Percentiles rank a stretch among this genome's conserved stretches.
Conservation (phyloP, 2,888 invertebrate species). For the Sinohyriopsis cumingii region DNA sequence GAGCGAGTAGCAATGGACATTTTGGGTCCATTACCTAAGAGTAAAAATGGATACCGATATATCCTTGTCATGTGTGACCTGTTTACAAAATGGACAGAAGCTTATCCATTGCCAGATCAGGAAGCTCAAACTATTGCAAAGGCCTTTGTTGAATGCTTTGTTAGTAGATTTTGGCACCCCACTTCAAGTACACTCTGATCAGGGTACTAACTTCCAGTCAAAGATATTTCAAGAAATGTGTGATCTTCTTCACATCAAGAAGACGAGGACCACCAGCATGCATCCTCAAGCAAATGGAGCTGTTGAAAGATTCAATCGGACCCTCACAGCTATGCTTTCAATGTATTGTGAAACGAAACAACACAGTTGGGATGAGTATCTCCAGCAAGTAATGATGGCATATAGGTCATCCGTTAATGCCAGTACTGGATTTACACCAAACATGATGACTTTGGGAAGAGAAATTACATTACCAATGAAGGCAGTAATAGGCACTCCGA, state of each 20-base stretch:
- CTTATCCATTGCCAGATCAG: slow-evolving; percentile 10
- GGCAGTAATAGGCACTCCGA: too few relatives aligned
- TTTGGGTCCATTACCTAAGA: slow-evolving; percentile 10
- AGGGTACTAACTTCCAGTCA: slow-evolving; percentile 21
- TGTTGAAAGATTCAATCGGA: too few relatives aligned
- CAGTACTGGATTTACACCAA: too few relatives aligned
- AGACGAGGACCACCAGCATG: too few relatives aligned
- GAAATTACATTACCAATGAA: too few relatives aligned
- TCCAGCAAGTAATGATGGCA: too few relatives aligned
- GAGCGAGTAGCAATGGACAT: slow-evolving; percentile 13
- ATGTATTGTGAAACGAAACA: too few relatives aligned
- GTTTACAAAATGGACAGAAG: slow-evolving; percentile 9
- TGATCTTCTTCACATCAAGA: slow-evolving; percentile 11
- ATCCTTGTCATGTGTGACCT: slow-evolving; percentile 15
- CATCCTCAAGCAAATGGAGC: too few relatives aligned
- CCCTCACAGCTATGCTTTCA: too few relatives aligned
- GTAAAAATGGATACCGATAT: slow-evolving; percentile 9
- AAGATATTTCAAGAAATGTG: slow-evolving; percentile 15
- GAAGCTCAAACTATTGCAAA: slow-evolving; percentile 11
- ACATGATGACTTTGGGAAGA: too few relatives aligned
- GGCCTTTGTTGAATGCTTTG: slow-evolving; percentile 10
- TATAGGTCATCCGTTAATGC: too few relatives aligned
- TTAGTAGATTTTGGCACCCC: slow-evolving; percentile 15
- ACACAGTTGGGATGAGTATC: too few relatives aligned
- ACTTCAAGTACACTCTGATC: slow-evolving; percentile 7